Evolutionary conservation across 2,888 invertebrate species (phyloP), one percentile per base, ranked within the genome.

Genomic region (Papilio gigon): DNA sequence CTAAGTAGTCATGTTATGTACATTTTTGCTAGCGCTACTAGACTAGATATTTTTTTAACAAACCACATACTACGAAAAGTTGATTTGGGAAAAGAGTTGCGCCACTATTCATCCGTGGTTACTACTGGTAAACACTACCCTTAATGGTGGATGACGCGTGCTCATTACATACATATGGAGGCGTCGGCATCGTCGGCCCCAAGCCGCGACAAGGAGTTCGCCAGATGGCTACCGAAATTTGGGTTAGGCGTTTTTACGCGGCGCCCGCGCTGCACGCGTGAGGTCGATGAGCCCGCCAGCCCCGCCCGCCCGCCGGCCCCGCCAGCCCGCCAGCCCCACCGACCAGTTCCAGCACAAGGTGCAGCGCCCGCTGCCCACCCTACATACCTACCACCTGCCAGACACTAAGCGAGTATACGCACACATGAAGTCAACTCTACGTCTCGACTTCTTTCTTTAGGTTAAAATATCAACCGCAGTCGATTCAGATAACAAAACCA

Each of bases 321-420:
- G 76, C 62, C 77, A 73, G 78, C 76, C 76, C 76, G 71, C 76
- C 78, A 73, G 75, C 78, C 80, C 81, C 78, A 79, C 61, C 83
- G 87, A 90, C 90, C 90, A 87, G 90, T 90, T 89, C 85, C 83
- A 83, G 83, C 87, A 86, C 88, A 88, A 89, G 88, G 89, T 90
- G 89, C 88, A 89, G 85, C 87, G 89, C 78, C 87, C 87, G 84
- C 85, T 75, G 81, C 82, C 81, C 84, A 84, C 89, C 88, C 88
- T 86, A 89, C 86, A 89, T 89, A 90, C 80, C 84, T 90, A 90
- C 88, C 89, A 90, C 90, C 90, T 90, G 90, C 85, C 90, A 89
- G 89, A 88, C 89, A 84, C 86, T 87, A 84, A 82, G 88, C 81
- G 78, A 80, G 81, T 88, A 89, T 88, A 84, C n/a, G n/a, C n/a